These are phyloP conservation scores for Menura novaehollandiae DNA, from an alignment of 2,113 vertebrate genomes.

Conservation along the genomic window DNA sequence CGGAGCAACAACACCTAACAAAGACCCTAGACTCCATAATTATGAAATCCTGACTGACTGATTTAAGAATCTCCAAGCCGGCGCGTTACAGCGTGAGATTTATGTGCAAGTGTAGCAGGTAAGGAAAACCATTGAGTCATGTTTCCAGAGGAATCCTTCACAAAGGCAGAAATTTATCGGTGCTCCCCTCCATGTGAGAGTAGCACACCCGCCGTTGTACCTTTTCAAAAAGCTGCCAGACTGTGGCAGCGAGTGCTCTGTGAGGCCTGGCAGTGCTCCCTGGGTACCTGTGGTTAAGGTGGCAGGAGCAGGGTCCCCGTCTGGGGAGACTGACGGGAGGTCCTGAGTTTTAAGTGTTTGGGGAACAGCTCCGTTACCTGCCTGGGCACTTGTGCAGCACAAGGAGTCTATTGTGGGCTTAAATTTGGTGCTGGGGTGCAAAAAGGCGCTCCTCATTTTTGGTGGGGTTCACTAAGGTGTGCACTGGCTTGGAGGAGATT, in stretches of 20 bases:
- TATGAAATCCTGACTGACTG: constrained; percentile 14
- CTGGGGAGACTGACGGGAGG: neutral
- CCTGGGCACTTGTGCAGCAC: neutral
- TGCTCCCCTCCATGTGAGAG: neutral
- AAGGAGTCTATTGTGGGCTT: neutral
- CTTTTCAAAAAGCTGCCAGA: neutral
- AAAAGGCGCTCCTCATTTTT: neutral
- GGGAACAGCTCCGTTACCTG: neutral
- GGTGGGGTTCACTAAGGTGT: neutral
- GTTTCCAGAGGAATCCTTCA: neutral
- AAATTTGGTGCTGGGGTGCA: neutral
- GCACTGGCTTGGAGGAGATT: neutral
- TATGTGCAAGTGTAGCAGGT: neutral
- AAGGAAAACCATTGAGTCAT: neutral
- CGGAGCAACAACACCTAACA: constrained; percentile 29
- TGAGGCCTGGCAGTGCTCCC: neutral
- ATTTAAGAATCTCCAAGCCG: neutral
- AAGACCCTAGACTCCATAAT: constrained; percentile 25
- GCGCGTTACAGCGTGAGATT: neutral
- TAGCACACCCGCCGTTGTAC: accelerated
- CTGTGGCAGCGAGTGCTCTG: neutral
- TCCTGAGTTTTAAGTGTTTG: neutral
- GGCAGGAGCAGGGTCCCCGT: neutral
- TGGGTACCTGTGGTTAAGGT: neutral
- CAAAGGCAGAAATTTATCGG: neutral